Percentiles rank a stretch among this genome's conserved stretches.
These are phyloP conservation scores for Lepisosteus oculatus DNA, from an alignment of 2,113 vertebrate genomes.

Conservation along the genomic window DNA sequence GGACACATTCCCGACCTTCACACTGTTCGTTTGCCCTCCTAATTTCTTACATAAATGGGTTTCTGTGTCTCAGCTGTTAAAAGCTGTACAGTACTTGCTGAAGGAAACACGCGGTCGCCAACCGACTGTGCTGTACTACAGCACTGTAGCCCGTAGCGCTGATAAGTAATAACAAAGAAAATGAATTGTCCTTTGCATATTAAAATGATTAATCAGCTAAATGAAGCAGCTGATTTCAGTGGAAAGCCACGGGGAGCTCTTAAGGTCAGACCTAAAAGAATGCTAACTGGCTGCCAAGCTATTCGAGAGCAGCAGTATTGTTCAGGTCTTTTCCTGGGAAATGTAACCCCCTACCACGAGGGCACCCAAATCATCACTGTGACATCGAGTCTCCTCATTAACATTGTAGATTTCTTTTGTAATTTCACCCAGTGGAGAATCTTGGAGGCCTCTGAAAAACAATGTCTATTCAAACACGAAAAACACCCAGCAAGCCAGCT, in stretches of 20 bases:
- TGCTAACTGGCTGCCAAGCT: constrained; percentile 14
- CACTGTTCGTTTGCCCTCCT: too few species aligned
- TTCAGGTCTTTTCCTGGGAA: constrained; percentile 36
- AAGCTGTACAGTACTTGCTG: too few species aligned
- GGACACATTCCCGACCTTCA: too few species aligned
- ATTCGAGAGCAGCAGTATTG: constrained; percentile 16
- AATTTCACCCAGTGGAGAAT: constrained; percentile 32
- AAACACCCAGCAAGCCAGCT: constrained; percentile 23
- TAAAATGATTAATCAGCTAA: constrained; percentile 8
- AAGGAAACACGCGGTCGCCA: too few species aligned
- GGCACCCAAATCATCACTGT: constrained; percentile 39
- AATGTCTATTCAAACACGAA: constrained; percentile 53
- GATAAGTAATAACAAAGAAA: too few species aligned
- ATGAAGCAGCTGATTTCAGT: constrained; percentile 44
- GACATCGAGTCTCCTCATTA: constrained; percentile 49
- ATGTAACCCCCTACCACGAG: constrained; percentile 40
- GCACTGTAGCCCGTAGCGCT: too few species aligned
- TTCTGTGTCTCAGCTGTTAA: too few species aligned
- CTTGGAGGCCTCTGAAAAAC: constrained; percentile 43
- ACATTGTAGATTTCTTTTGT: constrained; percentile 60
- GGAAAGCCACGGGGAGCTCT: constrained; percentile 18
- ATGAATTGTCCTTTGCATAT: not conserved
- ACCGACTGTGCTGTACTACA: too few species aligned
- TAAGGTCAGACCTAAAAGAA: constrained; percentile 25
- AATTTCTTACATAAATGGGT: too few species aligned